phyloP scores from a whole-genome alignment of 30 jellyfish, hydroid and myxozoan species.

The Chironex yamaguchii region DNA sequence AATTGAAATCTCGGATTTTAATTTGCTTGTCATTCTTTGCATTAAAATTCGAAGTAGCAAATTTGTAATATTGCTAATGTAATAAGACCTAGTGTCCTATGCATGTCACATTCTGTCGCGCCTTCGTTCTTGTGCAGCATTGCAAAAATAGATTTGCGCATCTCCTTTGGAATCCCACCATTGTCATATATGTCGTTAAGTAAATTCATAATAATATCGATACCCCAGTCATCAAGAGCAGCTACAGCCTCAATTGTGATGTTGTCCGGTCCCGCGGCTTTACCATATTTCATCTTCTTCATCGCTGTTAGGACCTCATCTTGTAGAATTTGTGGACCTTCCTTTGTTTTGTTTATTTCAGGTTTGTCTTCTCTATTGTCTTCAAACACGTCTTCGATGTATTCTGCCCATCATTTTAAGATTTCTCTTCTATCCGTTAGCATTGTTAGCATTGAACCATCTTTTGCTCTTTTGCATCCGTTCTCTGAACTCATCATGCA shows the following conservation, averaged over 20 bases:
- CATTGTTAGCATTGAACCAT: conserved; percentile 42
- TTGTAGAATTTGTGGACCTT: conserved; percentile 12
- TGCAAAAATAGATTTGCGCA: too few species aligned
- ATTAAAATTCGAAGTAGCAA: not conserved
- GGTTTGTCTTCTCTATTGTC: conserved; percentile 28
- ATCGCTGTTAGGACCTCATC: conserved; percentile 31
- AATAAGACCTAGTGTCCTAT: conserved; percentile 20
- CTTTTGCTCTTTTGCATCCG: conserved; percentile 6
- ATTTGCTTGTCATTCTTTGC: not conserved
- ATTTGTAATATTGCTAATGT: conserved; percentile 17
- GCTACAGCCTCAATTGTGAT: conserved; percentile 23
- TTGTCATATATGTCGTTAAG: too few species aligned
- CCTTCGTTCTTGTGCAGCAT: conserved; percentile 19
- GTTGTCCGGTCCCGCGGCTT: conserved; percentile 21
- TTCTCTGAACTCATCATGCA: conserved; percentile 31
- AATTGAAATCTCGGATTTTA: conserved; percentile 12
- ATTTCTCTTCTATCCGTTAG: conserved; percentile 30
- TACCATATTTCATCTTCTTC: conserved; percentile 26
- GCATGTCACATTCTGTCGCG: conserved; percentile 12
- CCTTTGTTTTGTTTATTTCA: conserved; percentile 12
- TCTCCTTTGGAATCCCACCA: too few species aligned
- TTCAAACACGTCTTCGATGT: conserved; percentile 30
- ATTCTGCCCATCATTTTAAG: conserved; percentile 40
- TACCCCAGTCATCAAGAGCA: conserved; percentile 26
- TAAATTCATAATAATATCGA: not conserved